Evolutionary conservation across 2,113 vertebrate species (phyloP).

Genomic region (Zingel zingel): DNA sequence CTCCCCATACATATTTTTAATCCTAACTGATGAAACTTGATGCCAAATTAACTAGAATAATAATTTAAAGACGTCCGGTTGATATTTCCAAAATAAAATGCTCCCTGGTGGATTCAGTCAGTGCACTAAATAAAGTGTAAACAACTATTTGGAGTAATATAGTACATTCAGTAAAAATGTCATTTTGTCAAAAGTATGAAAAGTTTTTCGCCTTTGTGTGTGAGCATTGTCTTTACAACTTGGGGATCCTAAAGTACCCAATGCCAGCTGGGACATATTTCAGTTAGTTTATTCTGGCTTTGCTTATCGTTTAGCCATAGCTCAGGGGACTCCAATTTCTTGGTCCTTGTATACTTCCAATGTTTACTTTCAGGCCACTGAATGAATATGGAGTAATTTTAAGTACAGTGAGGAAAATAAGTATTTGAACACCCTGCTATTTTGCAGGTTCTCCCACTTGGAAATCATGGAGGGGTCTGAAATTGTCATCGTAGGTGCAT

Average conservation of each 20-base stretch:
- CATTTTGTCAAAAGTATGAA: not conserved
- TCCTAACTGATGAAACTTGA: not conserved
- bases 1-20: fast-evolving
- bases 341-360: not conserved
- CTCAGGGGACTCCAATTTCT: not conserved
- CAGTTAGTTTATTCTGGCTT: not conserved
- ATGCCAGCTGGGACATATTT: constrained; percentile 34
- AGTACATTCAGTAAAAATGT: not conserved
- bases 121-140: not conserved
- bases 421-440: no score
- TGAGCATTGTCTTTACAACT: not conserved
- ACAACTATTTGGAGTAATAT: not conserved
- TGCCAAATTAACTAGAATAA: not conserved
- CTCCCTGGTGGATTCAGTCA: not conserved
- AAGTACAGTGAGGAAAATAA: no score
- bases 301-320: not conserved
- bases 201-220: not conserved
- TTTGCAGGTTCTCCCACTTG: no score
- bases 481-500: no score
- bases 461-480: no score
- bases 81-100: constrained; percentile 46
- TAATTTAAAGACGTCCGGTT: not conserved
- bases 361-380: not conserved
- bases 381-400: not conserved
- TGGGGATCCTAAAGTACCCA: not conserved